Percentiles rank a stretch among this genome's conserved stretches.
Conservation (phyloP, 2,113 vertebrate species). For the Hemicordylus capensis region DNA sequence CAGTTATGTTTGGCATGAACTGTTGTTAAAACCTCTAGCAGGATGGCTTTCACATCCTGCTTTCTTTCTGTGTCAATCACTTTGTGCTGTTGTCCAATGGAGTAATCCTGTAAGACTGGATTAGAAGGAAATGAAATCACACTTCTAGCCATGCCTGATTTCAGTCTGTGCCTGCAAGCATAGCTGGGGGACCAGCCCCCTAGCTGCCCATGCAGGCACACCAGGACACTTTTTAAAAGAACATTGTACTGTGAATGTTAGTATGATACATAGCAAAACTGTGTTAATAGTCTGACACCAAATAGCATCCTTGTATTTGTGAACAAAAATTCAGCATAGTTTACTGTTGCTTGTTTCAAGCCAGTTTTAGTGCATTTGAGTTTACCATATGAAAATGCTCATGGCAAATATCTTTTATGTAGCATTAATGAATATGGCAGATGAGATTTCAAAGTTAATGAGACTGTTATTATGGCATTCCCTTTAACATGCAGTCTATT, state of each 20-base stretch:
- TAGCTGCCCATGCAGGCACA: not conserved
- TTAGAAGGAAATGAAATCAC: not conserved
- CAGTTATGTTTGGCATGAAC: too few species aligned
- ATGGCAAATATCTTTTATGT: too few species aligned
- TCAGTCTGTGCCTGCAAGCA: not conserved
- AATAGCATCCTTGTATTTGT: not conserved
- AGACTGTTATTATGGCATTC: not conserved
- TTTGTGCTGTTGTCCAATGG: not conserved
- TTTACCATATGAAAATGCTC: not conserved
- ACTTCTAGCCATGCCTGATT: rapidly evolving
- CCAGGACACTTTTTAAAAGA: not conserved
- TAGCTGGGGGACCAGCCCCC: not conserved
- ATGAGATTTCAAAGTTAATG: too few species aligned
- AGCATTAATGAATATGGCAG: too few species aligned
- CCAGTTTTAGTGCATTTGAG: not conserved
- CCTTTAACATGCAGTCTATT: not conserved
- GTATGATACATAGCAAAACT: not conserved
- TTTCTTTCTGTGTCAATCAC: not conserved
- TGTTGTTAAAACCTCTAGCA: not conserved
- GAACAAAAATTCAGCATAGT: not conserved
- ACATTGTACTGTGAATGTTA: not conserved
- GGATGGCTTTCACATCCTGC: not conserved
- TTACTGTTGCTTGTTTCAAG: not conserved
- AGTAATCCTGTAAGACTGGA: not conserved
- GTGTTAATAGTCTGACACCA: not conserved